Percentiles rank a stretch among this genome's conserved stretches.
These are phyloP conservation scores for Monopis laevigella DNA, from an alignment of 2,888 invertebrate genomes.

Conservation along the genomic window DNA sequence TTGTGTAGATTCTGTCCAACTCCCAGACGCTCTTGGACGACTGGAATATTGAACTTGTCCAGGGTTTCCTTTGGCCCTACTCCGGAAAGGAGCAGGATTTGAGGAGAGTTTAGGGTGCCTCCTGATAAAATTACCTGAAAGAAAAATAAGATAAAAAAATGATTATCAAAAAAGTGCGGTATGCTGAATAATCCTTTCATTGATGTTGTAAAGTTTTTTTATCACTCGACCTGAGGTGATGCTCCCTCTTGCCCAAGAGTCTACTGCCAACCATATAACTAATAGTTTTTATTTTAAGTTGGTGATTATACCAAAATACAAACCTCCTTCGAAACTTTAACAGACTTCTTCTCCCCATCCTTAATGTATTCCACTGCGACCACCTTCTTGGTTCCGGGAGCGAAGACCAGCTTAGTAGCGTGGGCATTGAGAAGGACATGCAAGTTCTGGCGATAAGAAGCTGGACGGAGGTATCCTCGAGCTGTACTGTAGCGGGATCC, in stretches of 20 bases:
- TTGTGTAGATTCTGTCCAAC: slow-evolving; percentile 77
- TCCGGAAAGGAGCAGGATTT: slow-evolving; percentile 73
- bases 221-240: no score
- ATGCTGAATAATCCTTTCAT: not conserved
- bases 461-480: slow-evolving; percentile 70
- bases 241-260: no score
- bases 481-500: slow-evolving; percentile 71
- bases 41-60: slow-evolving; percentile 64
- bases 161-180: not conserved
- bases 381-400: slow-evolving; percentile 54
- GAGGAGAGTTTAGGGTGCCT: slow-evolving; percentile 74
- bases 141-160: no score
- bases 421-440: slow-evolving; percentile 71
- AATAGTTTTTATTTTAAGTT: no score
- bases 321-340: slow-evolving; percentile 64
- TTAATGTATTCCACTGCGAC: slow-evolving; percentile 70
- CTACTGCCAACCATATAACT: no score
- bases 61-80: slow-evolving; percentile 72
- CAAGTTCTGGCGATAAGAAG: slow-evolving; percentile 64
- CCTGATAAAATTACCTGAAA: slow-evolving; percentile 66
- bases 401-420: slow-evolving; percentile 65
- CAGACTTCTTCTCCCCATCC: slow-evolving; percentile 48
- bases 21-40: slow-evolving; percentile 71
- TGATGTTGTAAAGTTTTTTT: no score
- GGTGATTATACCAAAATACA: not conserved